These are phyloP conservation scores for Drosophila littoralis DNA, from an alignment of 1,140 invertebrate species.

Conservation along the genomic window DNA sequence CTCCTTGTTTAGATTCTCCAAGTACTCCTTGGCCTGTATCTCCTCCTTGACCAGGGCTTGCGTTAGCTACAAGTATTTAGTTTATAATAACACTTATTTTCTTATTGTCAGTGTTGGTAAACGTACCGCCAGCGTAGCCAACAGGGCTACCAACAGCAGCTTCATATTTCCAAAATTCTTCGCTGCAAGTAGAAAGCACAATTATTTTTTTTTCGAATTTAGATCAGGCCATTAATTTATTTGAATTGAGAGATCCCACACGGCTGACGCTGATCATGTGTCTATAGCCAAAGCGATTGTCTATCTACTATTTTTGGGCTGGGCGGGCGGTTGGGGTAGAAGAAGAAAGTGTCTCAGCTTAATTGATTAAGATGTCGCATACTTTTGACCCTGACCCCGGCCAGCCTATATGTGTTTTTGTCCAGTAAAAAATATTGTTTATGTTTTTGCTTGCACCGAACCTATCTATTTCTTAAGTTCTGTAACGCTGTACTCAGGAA, in stretches of 20 bases:
- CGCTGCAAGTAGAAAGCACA: slow-evolving; percentile 43
- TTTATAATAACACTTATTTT: not conserved
- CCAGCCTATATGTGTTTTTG: not conserved
- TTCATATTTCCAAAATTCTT: slow-evolving; percentile 63
- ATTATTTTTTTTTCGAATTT: slow-evolving; percentile 46
- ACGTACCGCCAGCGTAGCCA: slow-evolving; percentile 75
- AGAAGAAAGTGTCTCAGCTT: slow-evolving; percentile 10
- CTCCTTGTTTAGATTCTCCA: slow-evolving; percentile 86
- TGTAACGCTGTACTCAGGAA: not conserved
- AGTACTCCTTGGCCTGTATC: slow-evolving; percentile 86
- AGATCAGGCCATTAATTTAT: slow-evolving; percentile 25
- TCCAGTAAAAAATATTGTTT: not conserved
- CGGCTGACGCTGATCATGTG: slow-evolving; percentile 38
- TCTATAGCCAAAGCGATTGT: not conserved
- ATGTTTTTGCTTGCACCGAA: not conserved
- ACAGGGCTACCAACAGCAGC: slow-evolving; percentile 57
- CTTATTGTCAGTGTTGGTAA: not conserved
- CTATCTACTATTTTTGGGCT: not conserved
- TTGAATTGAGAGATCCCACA: slow-evolving; percentile 22
- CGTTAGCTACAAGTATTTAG: slow-evolving; percentile 41
- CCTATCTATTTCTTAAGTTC: not conserved
- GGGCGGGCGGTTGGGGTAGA: not conserved
- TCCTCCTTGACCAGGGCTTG: slow-evolving; percentile 85
- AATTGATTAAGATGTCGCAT: slow-evolving; percentile 48
- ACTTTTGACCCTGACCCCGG: slow-evolving; percentile 17